Conservation (phyloP, 2,888 invertebrate genomes). For the Nudaria mundana region DNA sequence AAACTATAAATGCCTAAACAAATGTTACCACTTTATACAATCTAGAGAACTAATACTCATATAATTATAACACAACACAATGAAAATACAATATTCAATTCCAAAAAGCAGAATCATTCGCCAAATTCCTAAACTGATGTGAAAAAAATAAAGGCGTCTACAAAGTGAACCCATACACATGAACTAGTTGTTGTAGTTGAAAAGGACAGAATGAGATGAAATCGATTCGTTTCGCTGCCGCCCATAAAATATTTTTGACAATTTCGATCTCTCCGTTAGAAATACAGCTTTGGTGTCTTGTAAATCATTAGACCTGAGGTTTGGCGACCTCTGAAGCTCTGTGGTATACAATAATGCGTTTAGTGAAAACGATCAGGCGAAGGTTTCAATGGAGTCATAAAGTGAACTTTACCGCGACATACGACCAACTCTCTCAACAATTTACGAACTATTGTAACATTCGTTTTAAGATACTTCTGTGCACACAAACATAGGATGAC, state of each 20-base stretch:
- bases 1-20: conserved; percentile 20
- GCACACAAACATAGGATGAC: conserved; percentile 51
- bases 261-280: conserved; percentile 59
- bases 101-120: neutral
- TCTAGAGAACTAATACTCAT: neutral
- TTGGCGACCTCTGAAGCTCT: conserved; percentile 56
- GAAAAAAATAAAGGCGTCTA: neutral
- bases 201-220: conserved; percentile 60
- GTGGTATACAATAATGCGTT: conserved; percentile 44
- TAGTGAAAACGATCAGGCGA: conserved; percentile 61
- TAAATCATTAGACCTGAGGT: conserved; percentile 71
- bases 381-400: conserved; percentile 71
- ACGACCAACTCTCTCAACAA: conserved; percentile 41
- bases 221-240: conserved; percentile 64
- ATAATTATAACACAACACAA: too few species aligned
- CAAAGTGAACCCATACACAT: conserved; percentile 9
- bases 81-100: neutral
- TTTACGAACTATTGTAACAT: conserved; percentile 68
- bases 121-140: neutral
- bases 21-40: neutral
- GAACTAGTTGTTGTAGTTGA: conserved; percentile 32
- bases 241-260: conserved; percentile 73
- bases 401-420: conserved; percentile 42
- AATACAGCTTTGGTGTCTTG: conserved; percentile 54
- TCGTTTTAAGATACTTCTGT: conserved; percentile 59